Evolutionary conservation across 1,140 invertebrate species (phyloP).

Genomic region (Atta cephalotes): DNA sequence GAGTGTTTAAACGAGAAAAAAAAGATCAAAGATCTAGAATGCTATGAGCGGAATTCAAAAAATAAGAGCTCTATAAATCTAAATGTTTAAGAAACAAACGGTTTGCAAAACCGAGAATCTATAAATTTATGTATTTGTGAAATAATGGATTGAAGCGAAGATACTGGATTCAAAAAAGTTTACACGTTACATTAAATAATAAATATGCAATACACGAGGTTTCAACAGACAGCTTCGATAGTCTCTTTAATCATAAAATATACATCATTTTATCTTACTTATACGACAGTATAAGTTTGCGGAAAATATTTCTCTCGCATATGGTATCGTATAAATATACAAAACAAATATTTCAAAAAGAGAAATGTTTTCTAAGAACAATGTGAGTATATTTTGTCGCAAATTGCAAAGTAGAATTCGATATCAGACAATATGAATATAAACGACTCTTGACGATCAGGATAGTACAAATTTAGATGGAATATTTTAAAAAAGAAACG

Average conservation of each 20-base stretch:
- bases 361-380: background rate
- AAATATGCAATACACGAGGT: background rate
- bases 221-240: background rate
- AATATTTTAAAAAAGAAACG: slow-evolving; percentile 6
- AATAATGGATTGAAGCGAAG: slow-evolving; percentile 25
- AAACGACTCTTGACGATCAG: background rate
- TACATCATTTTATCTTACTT: background rate
- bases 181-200: slow-evolving; percentile 13
- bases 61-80: slow-evolving; percentile 41
- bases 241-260: slow-evolving; percentile 14
- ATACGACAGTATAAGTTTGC: background rate
- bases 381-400: background rate
- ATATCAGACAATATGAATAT: slow-evolving; percentile 3
- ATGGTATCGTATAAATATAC: slow-evolving; percentile 9
- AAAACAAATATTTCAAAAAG: slow-evolving; percentile 23
- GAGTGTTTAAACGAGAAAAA: background rate
- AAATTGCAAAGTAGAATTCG: background rate
- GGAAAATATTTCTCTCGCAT: slow-evolving; percentile 14
- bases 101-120: background rate
- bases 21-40: background rate
- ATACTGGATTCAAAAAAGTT: background rate
- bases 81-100: slow-evolving; percentile 6
- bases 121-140: slow-evolving; percentile 35
- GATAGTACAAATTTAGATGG: background rate
- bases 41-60: background rate